Evolutionary conservation across 1,140 invertebrate species (phyloP).

Genomic region (Drosophila elegans): DNA sequence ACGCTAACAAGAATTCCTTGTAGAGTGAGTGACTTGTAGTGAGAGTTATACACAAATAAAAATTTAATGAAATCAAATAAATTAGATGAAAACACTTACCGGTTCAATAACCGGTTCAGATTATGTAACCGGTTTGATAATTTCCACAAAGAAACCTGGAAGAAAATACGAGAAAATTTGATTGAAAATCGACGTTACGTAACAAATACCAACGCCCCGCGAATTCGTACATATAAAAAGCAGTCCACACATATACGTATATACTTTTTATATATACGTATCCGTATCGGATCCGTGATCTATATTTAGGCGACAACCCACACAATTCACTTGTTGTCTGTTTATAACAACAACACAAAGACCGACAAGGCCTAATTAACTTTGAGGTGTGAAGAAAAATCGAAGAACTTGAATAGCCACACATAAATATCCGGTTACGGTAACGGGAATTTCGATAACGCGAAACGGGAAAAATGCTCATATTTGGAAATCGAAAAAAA

Average conservation of each 20-base stretch:
- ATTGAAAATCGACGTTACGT: slow-evolving; percentile 69
- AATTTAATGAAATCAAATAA: background rate
- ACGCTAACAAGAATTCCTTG: background rate
- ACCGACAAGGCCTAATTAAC: slow-evolving; percentile 63
- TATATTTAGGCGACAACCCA: slow-evolving; percentile 81
- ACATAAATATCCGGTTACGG: slow-evolving; percentile 74
- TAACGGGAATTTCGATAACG: slow-evolving; percentile 54
- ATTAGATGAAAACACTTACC: background rate
- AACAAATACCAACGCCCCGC: slow-evolving; percentile 75
- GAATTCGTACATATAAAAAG: slow-evolving; percentile 11
- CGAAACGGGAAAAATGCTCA: slow-evolving; percentile 54
- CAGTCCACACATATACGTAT: slow-evolving; percentile 16
- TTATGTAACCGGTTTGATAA: slow-evolving; percentile 48
- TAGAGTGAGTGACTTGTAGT: slow-evolving; percentile 39
- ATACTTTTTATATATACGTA: slow-evolving; percentile 14
- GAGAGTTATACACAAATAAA: background rate
- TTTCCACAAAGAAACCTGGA: slow-evolving; percentile 8
- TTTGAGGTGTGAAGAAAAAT: slow-evolving; percentile 53
- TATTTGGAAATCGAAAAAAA: slow-evolving; percentile 60
- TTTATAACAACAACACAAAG: slow-evolving; percentile 57
- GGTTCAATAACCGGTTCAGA: slow-evolving; percentile 13
- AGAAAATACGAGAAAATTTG: slow-evolving; percentile 22
- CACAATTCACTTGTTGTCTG: slow-evolving; percentile 77
- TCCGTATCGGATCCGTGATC: slow-evolving; percentile 66
- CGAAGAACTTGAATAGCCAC: slow-evolving; percentile 25